Evolutionary conservation across 2,113 vertebrate species (phyloP).

Genomic region (Laterallus jamaicensis): DNA sequence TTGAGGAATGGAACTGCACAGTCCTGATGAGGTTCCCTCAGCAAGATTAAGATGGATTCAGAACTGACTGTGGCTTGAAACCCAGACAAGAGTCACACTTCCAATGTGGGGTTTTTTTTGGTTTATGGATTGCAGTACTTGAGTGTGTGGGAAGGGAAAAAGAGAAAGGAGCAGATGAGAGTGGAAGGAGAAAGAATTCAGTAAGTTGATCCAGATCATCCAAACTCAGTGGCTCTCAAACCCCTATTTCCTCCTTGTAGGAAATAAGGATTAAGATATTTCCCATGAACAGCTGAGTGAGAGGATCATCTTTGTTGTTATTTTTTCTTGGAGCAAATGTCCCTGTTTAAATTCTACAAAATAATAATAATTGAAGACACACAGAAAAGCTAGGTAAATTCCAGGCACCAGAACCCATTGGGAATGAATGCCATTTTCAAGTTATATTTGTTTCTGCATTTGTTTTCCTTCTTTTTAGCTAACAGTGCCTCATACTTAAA

Average conservation of each 20-base stretch:
- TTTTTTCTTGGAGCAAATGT: neutral
- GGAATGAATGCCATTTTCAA: conserved; percentile 43
- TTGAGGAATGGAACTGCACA: neutral
- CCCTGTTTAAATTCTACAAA: conserved; percentile 41
- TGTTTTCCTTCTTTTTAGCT: conserved; percentile 39
- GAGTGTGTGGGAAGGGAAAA: neutral
- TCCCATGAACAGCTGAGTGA: neutral
- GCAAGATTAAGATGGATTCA: neutral
- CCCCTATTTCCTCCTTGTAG: neutral
- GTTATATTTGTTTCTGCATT: conserved; percentile 54
- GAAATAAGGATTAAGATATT: neutral
- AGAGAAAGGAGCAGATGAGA: neutral
- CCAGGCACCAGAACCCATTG: neutral
- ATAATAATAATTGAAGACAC: conserved; percentile 41
- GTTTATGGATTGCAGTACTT: neutral
- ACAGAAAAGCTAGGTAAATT: conserved; percentile 7
- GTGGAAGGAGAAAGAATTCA: neutral
- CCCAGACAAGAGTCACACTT: neutral
- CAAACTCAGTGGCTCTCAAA: neutral
- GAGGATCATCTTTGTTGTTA: neutral
- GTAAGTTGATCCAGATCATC: neutral
- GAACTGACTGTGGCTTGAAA: neutral
- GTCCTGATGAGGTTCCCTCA: neutral
- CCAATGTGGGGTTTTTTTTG: neutral
- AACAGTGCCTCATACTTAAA: conserved; percentile 26